These are phyloP conservation scores for Falco cherrug DNA, from an alignment of 2,797 vertebrate genomes.

Conservation along the genomic window DNA sequence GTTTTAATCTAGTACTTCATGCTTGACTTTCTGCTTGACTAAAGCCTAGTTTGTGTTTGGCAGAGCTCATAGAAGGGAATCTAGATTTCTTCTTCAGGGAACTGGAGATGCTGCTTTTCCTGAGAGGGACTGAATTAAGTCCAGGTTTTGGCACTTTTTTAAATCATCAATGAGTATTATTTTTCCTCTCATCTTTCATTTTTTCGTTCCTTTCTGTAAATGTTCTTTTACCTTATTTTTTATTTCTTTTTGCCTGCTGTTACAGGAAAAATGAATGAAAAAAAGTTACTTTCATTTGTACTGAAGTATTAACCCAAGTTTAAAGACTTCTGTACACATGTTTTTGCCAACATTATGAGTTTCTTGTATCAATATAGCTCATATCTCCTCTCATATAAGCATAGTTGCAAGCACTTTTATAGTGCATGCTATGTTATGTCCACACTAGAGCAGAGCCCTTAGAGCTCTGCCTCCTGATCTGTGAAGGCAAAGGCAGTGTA, in stretches of 20 bases:
- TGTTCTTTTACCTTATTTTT: not conserved
- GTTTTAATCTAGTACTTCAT: not conserved
- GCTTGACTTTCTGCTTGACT: not conserved
- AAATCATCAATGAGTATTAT: not conserved
- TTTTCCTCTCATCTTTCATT: not conserved
- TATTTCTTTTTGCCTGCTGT: not conserved
- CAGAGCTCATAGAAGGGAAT: not conserved
- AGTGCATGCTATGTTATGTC: not conserved
- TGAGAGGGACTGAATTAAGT: not conserved
- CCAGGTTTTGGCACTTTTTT: not conserved
- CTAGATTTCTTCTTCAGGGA: not conserved
- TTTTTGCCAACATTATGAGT: not conserved
- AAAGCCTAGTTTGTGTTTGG: not conserved
- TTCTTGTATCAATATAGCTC: not conserved
- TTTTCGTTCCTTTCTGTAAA: not conserved
- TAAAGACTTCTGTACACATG: rapidly evolving
- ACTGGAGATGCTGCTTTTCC: not conserved
- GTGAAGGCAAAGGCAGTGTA: not conserved
- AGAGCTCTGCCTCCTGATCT: not conserved
- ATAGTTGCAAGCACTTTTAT: not conserved
- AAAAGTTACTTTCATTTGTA: not conserved
- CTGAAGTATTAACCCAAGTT: not conserved
- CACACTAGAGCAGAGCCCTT: not conserved
- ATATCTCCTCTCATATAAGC: not conserved
- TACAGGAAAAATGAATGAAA: not conserved